Evolutionary conservation across 1,140 invertebrate species (phyloP).

Genomic region (Dermatophagoides farinae): DNA sequence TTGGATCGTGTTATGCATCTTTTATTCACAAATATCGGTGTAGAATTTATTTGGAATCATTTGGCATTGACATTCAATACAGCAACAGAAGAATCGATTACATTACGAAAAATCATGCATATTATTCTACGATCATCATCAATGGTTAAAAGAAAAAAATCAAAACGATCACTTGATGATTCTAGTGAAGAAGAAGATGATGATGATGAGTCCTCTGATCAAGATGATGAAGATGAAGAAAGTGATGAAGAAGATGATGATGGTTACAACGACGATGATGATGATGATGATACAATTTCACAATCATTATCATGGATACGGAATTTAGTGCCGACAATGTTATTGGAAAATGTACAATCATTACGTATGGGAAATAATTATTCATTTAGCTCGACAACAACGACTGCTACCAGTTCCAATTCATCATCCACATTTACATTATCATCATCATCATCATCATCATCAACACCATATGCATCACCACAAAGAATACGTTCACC

Average conservation of each 20-base stretch:
- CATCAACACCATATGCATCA: neutral
- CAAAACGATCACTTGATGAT: neutral
- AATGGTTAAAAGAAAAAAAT: neutral
- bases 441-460: constrained; percentile 6
- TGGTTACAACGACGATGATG: neutral
- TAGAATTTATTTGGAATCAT: constrained; percentile 15
- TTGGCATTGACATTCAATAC: constrained; percentile 18
- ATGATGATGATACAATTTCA: neutral
- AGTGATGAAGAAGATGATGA: neutral
- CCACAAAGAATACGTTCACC: neutral
- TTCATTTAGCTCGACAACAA: neutral
- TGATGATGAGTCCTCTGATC: neutral
- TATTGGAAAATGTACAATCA: too few relatives aligned
- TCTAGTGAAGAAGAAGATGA: neutral
- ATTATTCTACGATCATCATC: neutral
- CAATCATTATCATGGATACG: neutral
- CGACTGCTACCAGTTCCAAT: neutral
- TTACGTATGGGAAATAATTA: too few relatives aligned
- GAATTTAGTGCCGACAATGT: too few relatives aligned
- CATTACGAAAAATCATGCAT: constrained; percentile 33
- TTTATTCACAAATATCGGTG: constrained; percentile 11
- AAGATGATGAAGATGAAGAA: neutral
- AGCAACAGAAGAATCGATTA: constrained; percentile 23
- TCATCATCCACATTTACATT: too few relatives aligned
- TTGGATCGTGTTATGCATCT: constrained; percentile 11